Evolutionary conservation across 2,797 vertebrate genomes (phyloP).

Genomic region (Rhinichthys osculus): DNA sequence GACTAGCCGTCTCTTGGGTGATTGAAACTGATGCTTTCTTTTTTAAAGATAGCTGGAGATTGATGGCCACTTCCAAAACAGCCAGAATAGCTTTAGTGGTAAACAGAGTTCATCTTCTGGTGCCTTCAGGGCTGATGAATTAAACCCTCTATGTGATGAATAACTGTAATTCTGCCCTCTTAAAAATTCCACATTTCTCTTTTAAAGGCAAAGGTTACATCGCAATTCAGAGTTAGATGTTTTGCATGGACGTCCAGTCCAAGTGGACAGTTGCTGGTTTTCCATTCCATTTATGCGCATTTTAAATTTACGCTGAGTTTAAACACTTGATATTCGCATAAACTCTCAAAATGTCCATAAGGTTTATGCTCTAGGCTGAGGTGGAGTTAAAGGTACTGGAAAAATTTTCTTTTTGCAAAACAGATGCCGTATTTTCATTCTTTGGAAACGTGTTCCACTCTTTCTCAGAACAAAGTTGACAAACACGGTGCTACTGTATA

Average conservation of each 20-base stretch:
- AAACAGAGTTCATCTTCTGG: constrained; percentile 85
- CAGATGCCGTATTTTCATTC: neutral
- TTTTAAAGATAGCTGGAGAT: constrained; percentile 82
- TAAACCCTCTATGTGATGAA: constrained; percentile 77
- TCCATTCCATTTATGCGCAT: neutral
- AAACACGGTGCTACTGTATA: neutral
- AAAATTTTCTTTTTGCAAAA: neutral
- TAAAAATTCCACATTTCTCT: constrained; percentile 59
- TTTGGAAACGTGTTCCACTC: neutral
- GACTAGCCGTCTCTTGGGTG: constrained; percentile 75
- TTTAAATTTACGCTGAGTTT: neutral
- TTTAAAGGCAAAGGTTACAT: constrained; percentile 25
- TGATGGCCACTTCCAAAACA: constrained; percentile 80
- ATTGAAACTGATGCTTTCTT: constrained; percentile 81
- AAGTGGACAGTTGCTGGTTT: neutral
- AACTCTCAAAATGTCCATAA: neutral
- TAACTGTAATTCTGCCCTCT: constrained; percentile 72
- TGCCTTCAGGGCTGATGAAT: constrained; percentile 81
- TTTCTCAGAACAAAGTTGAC: neutral
- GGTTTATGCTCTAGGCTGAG: neutral
- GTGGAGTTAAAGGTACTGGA: neutral
- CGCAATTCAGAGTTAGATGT: constrained; percentile 4
- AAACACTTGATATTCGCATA: neutral
- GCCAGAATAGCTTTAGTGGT: constrained; percentile 78
- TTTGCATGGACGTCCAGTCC: neutral